These are phyloP conservation scores for Pardalotus punctatus DNA, from an alignment of 2,113 vertebrate genomes.

Conservation along the genomic window DNA sequence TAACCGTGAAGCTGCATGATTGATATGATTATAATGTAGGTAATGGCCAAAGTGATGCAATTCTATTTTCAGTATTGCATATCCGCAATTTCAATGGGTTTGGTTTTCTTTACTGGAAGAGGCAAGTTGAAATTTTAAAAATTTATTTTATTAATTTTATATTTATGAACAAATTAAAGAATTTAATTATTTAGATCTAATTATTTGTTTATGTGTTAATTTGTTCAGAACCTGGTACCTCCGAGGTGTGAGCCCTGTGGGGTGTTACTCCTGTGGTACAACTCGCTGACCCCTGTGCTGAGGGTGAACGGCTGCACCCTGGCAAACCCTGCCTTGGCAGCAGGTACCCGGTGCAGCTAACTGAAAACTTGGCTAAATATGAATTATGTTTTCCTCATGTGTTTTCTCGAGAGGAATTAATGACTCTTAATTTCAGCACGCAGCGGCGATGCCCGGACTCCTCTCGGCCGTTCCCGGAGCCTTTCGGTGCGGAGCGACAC, in stretches of 20 bases:
- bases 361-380: not conserved
- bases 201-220: not conserved
- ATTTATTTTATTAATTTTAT: not conserved
- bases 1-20: not conserved
- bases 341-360: no score
- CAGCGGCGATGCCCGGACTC: accelerated
- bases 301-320: not conserved
- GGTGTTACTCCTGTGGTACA: not conserved
- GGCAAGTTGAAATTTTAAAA: not conserved
- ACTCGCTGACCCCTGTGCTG: not conserved
- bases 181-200: not conserved
- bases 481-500: not conserved
- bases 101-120: not conserved
- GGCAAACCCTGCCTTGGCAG: not conserved
- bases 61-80: not conserved
- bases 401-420: not conserved
- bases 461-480: not conserved
- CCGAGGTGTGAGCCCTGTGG: not conserved
- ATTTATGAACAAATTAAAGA: not conserved
- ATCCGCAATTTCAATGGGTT: accelerated
- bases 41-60: not conserved
- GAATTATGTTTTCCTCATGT: not conserved
- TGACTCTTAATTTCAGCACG: accelerated
- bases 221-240: no score
- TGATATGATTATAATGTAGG: not conserved